Base-by-base conservation (phyloP, 2,797 vertebrate species). In the Okamejei kenojei region DNA sequence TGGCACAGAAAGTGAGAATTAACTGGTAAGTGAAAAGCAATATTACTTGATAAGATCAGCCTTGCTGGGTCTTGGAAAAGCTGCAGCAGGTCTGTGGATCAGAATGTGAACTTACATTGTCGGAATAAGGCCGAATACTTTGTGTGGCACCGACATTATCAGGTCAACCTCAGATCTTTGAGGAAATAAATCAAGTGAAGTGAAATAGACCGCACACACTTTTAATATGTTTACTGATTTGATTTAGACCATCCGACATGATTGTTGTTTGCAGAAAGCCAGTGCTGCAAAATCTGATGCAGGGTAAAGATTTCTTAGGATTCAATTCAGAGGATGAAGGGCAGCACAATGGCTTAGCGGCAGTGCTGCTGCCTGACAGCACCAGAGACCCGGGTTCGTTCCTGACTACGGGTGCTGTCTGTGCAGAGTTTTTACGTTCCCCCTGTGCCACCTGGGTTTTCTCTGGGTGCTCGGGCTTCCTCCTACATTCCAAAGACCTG, bases 1-100 rank as follows among this genome's bases (percentile, higher is more conserved):
- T 38, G 86, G 63, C 23, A 76, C 68, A 74, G 38, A 76, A 74
- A n/a, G 17, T 11, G 65, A 26, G 68, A 74, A 38, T 91, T 5
- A 91, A 73, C 32, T 91, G 88, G 35, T 32, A 90, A 73, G 68
- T 73, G n/a, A 73, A 38, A 71, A 91, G 90, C 90, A 58, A 92
- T 92, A 76, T 17, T n/a, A n/a, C 58, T 58, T 54, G 38, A 92
- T 92, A 58, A 92, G 71, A 76, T 92, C 38, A 74, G 68, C 38
- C 10, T 11, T 19, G 9, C 15, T 29, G 23, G 5, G 35, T 19
- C 21, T 92, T 58, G 29, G 5, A 76, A 29, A 74, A 45, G 23
- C 5, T 29, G 13, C 21, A 29, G 32, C 71, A 54, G 17, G 23
- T 23, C 19, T 3, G 23, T 91, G 32, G 23, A 92, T 58, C 26